Base-by-base conservation (phyloP, 2,888 invertebrate genomes). In the Pyrrhosoma nymphula region DNA sequence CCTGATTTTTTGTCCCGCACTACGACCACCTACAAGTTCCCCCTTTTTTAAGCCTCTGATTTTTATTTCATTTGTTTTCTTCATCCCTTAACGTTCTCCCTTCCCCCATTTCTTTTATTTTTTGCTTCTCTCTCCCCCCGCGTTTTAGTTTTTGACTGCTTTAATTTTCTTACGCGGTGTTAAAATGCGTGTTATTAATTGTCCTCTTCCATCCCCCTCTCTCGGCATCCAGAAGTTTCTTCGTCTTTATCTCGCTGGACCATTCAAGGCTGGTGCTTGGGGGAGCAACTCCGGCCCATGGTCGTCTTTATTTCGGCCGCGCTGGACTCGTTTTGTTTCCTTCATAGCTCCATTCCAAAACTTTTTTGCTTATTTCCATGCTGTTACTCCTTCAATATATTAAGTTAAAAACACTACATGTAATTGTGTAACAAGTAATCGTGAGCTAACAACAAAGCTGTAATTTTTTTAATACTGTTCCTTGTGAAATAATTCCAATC, bases 141-240 rank as follows among this genome's bases (percentile, higher is more conserved):
- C 69, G 69, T 82, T 82, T 3, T 35, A 82, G 82, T 82, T 82
- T 82, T 35, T 26, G 82, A 30, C 82, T 30, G 82, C 30, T 82
- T 82, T 82, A 82, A 82, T 82, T 35, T 82, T 35, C 82, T 82
- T 82, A 18, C 30, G 30, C 82, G 14, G 35, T 82, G 82, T 35
- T 82, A 82, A 82, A 82, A 82, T 35, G 35, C 35, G 82, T 82
- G 82, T 35, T 82, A 82, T 35, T 82, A 35, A 82, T 82, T 82
- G 82, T 82, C 75, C 30, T 1, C 30, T 20, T 20, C 60, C n/a
- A n/a, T 60, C 60, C 60, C 12, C 16, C 60, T 60, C 16, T 20
- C 47, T n/a, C 69, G 10, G 35, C 16, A 12, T 82, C 82, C 82
- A 82, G 82, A 82, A 82, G 30, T 82, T 82, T 82, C 82, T 16